Conservation (phyloP, 2,113 vertebrate species). For the Erythrolamprus reginae region DNA sequence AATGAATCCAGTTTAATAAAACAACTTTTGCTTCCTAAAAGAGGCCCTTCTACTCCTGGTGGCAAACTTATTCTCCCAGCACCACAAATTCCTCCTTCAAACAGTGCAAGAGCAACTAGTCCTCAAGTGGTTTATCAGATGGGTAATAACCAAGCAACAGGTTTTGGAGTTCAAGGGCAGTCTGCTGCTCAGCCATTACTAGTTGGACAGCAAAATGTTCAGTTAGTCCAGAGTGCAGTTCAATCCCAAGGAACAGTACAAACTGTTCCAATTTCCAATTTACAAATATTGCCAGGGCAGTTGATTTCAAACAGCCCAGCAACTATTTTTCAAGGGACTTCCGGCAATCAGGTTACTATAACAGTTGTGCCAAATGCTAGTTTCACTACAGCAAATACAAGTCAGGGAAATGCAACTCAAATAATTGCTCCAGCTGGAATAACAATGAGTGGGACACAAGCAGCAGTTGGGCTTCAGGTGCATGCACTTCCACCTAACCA, state of each 20-base stretch:
- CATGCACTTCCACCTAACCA: conserved; percentile 76
- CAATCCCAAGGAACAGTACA: conserved; percentile 82
- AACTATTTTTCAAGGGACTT: conserved; percentile 89
- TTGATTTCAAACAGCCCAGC: conserved; percentile 89
- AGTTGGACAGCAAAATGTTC: conserved; percentile 86
- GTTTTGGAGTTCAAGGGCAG: conserved; percentile 80
- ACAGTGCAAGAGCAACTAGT: conserved; percentile 82
- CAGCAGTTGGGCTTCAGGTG: conserved; percentile 81
- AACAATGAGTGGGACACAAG: conserved; percentile 73
- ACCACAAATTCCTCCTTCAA: conserved; percentile 92
- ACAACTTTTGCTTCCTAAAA: conserved; percentile 97
- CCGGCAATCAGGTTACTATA: conserved; percentile 94
- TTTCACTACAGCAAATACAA: conserved; percentile 87
- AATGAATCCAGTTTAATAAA: conserved; percentile 98
- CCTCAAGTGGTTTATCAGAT: conserved; percentile 96
- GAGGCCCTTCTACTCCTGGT: conserved; percentile 93
- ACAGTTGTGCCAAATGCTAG: conserved; percentile 98
- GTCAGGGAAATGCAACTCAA: conserved; percentile 83
- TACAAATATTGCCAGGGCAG: conserved; percentile 87
- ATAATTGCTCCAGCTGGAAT: conserved; percentile 78
- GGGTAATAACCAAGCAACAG: conserved; percentile 78
- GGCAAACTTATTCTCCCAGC: conserved; percentile 97
- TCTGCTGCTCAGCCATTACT: conserved; percentile 83
- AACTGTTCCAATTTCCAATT: conserved; percentile 88
- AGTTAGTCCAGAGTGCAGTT: conserved; percentile 88